Evolutionary conservation across 2,113 vertebrate genomes (phyloP).

Genomic region (Promerops cafer): DNA sequence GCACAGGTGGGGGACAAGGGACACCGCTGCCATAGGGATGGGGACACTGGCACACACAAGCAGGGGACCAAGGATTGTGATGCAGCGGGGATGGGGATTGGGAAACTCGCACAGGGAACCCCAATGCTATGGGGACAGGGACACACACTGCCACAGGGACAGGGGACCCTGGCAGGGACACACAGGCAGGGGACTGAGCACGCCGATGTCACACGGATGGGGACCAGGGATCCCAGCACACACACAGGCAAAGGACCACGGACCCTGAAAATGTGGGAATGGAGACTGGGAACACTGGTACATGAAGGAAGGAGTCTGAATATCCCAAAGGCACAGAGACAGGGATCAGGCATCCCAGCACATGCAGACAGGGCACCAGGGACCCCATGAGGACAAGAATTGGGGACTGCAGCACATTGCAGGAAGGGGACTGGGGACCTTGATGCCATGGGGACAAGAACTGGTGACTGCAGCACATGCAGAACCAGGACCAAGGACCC

Average conservation of each 20-base stretch:
- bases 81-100: rapidly evolving
- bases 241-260: too few species aligned
- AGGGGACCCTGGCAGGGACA: neutral
- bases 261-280: rapidly evolving
- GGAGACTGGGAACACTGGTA: neutral
- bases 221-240: neutral
- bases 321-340: rapidly evolving
- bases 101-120: neutral
- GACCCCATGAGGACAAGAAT: neutral
- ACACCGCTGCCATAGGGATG: neutral
- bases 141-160: neutral
- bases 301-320: rapidly evolving
- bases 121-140: neutral
- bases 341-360: neutral
- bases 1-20: neutral
- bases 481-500: rapidly evolving
- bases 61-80: neutral
- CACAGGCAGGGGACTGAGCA: neutral
- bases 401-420: neutral
- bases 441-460: neutral
- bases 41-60: neutral
- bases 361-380: rapidly evolving
- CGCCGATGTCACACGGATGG: rapidly evolving
- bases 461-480: neutral
- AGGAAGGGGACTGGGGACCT: rapidly evolving